Percentiles rank a stretch among this genome's conserved stretches.
Conservation (phyloP, 2,797 vertebrate genomes). For the Jordanella pulchra region DNA sequence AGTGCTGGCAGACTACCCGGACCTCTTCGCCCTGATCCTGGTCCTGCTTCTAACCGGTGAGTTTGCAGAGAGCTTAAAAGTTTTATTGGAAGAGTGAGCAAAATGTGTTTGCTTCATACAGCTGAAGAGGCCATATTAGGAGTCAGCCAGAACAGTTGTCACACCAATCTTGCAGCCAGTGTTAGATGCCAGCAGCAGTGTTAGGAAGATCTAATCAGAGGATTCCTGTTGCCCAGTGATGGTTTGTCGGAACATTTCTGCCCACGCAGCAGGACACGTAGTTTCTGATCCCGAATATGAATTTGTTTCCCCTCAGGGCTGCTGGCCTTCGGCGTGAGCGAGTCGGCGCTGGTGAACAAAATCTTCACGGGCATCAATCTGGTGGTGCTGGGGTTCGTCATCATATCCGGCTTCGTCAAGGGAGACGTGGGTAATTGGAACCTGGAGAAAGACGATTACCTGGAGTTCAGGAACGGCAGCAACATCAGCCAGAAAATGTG, state of each 20-base stretch:
- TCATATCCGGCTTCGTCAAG: slow-evolving; percentile 91
- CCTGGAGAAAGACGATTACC: slow-evolving; percentile 77
- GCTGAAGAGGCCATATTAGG: slow-evolving; percentile 13
- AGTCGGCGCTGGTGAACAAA: slow-evolving; percentile 94
- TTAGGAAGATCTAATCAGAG: slow-evolving; percentile 18
- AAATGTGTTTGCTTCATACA: background rate
- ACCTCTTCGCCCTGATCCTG: slow-evolving; percentile 91
- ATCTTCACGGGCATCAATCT: slow-evolving; percentile 94
- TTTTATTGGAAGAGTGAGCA: background rate
- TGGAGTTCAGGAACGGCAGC: slow-evolving; percentile 1
- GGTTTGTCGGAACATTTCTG: slow-evolving; percentile 39
- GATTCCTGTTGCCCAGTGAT: slow-evolving; percentile 46
- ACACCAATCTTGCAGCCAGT: slow-evolving; percentile 27
- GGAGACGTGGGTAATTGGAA: slow-evolving; percentile 89
- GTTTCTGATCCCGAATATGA: slow-evolving; percentile 32
- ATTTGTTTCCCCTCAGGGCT: slow-evolving; percentile 70
- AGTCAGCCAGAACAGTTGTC: slow-evolving; percentile 38
- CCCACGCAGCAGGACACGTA: slow-evolving; percentile 52
- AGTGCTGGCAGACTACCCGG: slow-evolving; percentile 88
- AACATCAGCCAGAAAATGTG: slow-evolving; percentile 21
- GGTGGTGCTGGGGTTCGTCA: slow-evolving; percentile 89
- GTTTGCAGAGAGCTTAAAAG: slow-evolving; percentile 32
- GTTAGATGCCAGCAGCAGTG: slow-evolving; percentile 31
- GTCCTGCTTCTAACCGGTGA: slow-evolving; percentile 89
- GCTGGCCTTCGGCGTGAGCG: slow-evolving; percentile 91